These are phyloP conservation scores for Microctonus brassicae DNA, from an alignment of 2,888 invertebrate species.

Conservation along the genomic window DNA sequence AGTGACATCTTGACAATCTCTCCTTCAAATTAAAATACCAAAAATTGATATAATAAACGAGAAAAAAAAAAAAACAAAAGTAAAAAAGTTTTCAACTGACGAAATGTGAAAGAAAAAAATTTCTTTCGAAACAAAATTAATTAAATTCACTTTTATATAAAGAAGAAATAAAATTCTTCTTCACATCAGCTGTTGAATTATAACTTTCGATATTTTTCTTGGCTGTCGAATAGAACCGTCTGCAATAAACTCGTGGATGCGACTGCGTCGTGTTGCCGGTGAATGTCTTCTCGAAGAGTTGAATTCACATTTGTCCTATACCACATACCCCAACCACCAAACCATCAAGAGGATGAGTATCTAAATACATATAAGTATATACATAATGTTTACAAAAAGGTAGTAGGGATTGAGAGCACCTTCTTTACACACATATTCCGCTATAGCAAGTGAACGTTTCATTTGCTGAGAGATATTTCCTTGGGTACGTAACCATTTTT, in stretches of 20 bases:
- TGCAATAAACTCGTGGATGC: constrained; percentile 60
- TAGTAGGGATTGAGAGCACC: constrained; percentile 37
- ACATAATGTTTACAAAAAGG: neutral
- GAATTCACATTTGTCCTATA: constrained; percentile 9
- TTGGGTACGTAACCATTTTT: constrained; percentile 26
- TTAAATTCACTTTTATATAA: constrained; percentile 38
- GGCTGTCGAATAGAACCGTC: constrained; percentile 51
- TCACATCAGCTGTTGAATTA: constrained; percentile 11
- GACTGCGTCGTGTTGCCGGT: constrained; percentile 56
- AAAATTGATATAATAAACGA: neutral
- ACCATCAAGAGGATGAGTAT: constrained; percentile 29
- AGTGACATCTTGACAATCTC: constrained; percentile 38
- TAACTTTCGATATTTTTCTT: neutral
- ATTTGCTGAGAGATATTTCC: constrained; percentile 15
- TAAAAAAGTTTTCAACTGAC: neutral
- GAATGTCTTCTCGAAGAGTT: constrained; percentile 55
- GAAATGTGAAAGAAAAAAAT: constrained; percentile 11
- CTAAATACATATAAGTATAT: neutral
- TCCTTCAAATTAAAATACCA: no score
- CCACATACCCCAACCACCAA: neutral
- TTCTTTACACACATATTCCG: neutral
- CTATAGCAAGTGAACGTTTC: constrained; percentile 13
- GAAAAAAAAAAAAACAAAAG: neutral
- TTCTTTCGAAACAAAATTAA: constrained; percentile 7
- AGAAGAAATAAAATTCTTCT: constrained; percentile 37